Evolutionary conservation across 2,797 vertebrate species (phyloP).

Genomic region (Xenops minutus): DNA sequence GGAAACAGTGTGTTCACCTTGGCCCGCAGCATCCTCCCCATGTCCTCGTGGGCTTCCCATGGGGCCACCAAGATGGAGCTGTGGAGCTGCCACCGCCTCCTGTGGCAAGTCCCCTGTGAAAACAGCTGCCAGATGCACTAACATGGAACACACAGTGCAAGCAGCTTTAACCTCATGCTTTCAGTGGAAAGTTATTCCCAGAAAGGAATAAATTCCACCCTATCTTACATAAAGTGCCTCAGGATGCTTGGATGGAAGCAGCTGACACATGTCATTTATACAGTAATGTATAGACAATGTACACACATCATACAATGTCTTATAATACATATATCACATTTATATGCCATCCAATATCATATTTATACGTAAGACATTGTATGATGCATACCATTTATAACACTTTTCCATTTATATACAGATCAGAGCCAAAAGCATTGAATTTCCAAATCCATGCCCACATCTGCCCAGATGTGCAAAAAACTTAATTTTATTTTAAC

Average conservation of each 20-base stretch:
- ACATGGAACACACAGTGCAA: not conserved
- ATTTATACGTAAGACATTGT: not conserved
- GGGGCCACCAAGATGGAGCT: rapidly evolving
- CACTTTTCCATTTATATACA: not conserved
- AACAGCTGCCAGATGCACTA: not conserved
- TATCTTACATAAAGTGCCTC: not conserved
- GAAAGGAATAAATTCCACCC: not conserved
- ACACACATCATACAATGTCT: not conserved
- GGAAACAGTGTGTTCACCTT: not conserved
- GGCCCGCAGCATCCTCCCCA: rapidly evolving
- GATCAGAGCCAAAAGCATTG: not conserved
- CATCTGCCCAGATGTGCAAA: not conserved
- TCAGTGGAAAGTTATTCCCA: not conserved
- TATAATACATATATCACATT: not conserved
- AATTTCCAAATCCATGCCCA: not conserved
- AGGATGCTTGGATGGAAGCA: not conserved
- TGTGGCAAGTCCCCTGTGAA: not conserved
- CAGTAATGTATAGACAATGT: not conserved
- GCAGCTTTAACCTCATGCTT: not conserved
- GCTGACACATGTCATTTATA: not conserved
- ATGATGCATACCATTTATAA: not conserved
- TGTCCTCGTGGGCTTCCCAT: not conserved
- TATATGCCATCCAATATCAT: not conserved
- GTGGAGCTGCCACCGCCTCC: not conserved
- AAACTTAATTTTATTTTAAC: not conserved